Conservation (phyloP, 23 tunicate genomes). For the Ascidia mentula region DNA sequence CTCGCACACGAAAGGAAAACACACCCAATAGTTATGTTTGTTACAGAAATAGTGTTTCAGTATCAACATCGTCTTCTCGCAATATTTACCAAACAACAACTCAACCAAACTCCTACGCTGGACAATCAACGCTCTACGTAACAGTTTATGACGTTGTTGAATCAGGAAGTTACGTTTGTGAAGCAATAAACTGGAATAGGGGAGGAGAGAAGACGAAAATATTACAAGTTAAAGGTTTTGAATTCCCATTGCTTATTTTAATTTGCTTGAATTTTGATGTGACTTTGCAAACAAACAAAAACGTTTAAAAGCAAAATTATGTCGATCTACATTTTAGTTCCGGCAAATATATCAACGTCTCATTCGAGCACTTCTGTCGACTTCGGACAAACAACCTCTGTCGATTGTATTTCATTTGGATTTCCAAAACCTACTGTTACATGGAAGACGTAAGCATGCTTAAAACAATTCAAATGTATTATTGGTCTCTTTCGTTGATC, state of each 20-base stretch:
- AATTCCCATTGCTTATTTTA: neutral
- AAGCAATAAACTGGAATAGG: neutral
- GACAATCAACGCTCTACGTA: neutral
- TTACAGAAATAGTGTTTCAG: too few relatives aligned
- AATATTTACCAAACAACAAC: constrained; percentile 2
- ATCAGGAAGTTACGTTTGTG: neutral
- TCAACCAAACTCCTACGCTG: neutral
- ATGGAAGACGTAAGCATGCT: neutral
- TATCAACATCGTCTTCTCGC: neutral
- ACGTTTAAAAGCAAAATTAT: too few relatives aligned
- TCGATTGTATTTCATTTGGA: neutral
- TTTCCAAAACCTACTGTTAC: neutral
- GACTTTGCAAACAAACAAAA: too few relatives aligned
- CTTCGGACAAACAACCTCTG: neutral
- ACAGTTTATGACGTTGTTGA: neutral
- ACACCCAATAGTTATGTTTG: too few relatives aligned
- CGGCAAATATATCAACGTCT: neutral
- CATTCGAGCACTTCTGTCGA: neutral
- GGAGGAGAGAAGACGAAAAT: neutral
- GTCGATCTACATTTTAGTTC: too few relatives aligned
- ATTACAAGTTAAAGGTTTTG: neutral
- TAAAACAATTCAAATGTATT: neutral
- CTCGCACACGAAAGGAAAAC: too few relatives aligned
- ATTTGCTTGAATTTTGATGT: neutral
- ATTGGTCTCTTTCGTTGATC: neutral